These are phyloP conservation scores for Epicampocera succincta DNA, from an alignment of 2,888 invertebrate genomes.

Conservation along the genomic window DNA sequence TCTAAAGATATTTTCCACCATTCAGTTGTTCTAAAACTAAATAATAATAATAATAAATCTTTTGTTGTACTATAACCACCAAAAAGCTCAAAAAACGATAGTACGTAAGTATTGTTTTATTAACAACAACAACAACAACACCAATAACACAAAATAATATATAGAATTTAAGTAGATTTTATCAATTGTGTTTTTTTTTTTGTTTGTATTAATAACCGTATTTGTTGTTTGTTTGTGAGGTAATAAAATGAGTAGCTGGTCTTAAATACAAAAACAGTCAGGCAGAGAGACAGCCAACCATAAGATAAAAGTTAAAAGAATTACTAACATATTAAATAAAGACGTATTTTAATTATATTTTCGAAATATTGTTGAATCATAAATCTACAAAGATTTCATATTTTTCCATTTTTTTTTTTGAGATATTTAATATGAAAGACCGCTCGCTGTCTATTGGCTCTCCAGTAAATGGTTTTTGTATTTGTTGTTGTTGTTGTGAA, in stretches of 20 bases:
- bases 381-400: constrained; percentile 68
- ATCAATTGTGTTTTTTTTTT: constrained; percentile 68
- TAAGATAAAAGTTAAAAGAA: constrained; percentile 55
- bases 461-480: constrained; percentile 33
- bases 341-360: constrained; percentile 38
- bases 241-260: constrained; percentile 65
- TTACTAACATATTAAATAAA: constrained; percentile 60
- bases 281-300: constrained; percentile 26
- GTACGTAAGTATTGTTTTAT: constrained; percentile 36
- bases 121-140: constrained; percentile 7
- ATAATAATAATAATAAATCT: constrained; percentile 66
- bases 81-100: constrained; percentile 69
- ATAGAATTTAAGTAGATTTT: constrained; percentile 59
- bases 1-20: constrained; percentile 69
- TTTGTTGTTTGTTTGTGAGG: constrained; percentile 49
- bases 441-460: constrained; percentile 64
- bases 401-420: constrained; percentile 26
- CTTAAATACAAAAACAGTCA: constrained; percentile 31
- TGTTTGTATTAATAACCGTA: constrained; percentile 28
- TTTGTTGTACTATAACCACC: constrained; percentile 51
- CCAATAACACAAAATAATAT: constrained; percentile 35
- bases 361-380: constrained; percentile 65
- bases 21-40: constrained; percentile 62
- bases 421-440: constrained; percentile 38
- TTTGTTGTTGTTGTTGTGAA: constrained; percentile 9